Evolutionary conservation across 2,113 vertebrate species (phyloP).

Genomic region (Columbina picui): DNA sequence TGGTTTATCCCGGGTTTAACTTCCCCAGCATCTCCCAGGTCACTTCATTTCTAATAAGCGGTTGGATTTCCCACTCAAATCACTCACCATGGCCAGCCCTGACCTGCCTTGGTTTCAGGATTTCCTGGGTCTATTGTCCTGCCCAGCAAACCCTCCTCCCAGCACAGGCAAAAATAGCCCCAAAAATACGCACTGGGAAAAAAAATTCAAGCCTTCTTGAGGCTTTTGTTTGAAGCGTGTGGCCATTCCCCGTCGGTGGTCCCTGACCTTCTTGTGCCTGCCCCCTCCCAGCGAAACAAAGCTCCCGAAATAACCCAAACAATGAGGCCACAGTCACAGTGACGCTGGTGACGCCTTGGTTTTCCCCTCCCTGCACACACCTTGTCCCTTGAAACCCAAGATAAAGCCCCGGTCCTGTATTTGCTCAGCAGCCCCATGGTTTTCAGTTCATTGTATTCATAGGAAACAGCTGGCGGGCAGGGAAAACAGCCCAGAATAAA

Average conservation of each 20-base stretch:
- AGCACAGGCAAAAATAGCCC: no score
- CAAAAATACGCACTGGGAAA: accelerated
- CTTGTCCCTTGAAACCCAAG: not conserved
- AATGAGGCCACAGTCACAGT: not conserved
- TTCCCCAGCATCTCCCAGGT: not conserved
- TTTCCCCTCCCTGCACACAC: not conserved
- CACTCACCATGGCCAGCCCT: accelerated
- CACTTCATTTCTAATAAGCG: not conserved
- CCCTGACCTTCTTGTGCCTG: not conserved
- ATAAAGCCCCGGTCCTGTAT: accelerated
- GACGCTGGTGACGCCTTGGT: accelerated
- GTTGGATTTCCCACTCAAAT: not conserved
- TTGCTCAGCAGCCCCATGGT: not conserved
- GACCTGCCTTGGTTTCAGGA: no score
- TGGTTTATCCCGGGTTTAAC: not conserved
- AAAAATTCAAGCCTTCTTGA: accelerated
- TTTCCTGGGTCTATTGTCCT: no score
- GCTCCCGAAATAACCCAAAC: not conserved
- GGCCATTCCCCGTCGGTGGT: accelerated
- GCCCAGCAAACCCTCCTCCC: no score
- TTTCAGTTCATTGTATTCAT: accelerated
- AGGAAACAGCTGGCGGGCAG: not conserved
- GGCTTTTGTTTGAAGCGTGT: not conserved
- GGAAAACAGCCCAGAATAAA: not conserved
- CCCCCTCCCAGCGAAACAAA: not conserved